phyloP scores from a whole-genome alignment of 2,113 vertebrate genomes.

The Dascyllus trimaculatus region DNA sequence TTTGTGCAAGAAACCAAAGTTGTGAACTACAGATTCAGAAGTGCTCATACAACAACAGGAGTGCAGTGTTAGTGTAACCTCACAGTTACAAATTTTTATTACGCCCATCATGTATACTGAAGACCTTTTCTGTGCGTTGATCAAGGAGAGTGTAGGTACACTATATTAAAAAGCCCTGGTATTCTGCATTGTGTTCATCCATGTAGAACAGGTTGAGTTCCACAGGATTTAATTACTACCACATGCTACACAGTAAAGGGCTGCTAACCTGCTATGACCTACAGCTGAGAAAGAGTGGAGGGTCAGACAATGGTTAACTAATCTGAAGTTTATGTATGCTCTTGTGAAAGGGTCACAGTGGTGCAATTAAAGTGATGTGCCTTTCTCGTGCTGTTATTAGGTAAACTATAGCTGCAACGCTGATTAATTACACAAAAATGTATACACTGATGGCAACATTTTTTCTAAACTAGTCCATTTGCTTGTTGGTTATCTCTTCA shows the following conservation, averaged over 20 bases:
- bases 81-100: neutral
- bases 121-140: neutral
- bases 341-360: neutral
- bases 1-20: neutral
- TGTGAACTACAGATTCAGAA: neutral
- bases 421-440: neutral
- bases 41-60: neutral
- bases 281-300: neutral
- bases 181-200: neutral
- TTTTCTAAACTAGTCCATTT: too few relatives aligned
- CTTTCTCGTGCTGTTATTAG: neutral
- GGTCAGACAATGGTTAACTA: constrained; percentile 38
- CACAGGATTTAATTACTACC: constrained; percentile 1
- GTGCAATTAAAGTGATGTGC: neutral
- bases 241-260: neutral
- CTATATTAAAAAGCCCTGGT: neutral
- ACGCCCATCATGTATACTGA: neutral
- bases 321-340: constrained; percentile 13
- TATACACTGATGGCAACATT: too few relatives aligned
- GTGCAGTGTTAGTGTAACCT: neutral
- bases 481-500: too few relatives aligned
- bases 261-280: constrained; percentile 12
- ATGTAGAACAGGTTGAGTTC: neutral
- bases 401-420: neutral
- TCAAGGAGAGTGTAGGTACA: neutral